Evolutionary conservation across 1,140 invertebrate species (phyloP), one percentile per base, ranked within the genome.

Genomic region (Drosophila miranda): DNA sequence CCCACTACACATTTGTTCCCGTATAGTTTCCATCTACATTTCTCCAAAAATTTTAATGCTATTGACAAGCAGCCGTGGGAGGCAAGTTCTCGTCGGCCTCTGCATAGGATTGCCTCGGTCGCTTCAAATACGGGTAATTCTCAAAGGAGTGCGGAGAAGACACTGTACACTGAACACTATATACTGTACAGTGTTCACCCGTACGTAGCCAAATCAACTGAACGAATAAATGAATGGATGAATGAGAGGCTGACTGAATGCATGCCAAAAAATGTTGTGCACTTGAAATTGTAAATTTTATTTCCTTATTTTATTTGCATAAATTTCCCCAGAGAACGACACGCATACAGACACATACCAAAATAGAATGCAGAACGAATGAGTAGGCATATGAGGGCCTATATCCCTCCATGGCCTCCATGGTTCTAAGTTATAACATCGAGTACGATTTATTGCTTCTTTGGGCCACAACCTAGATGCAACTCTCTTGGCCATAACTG

Each of bases 291-390:
- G 78, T 69, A 72, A 67, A 87, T 82, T 82, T 75, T 82, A 82
- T 87, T 87, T 86, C 82, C 34, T 75, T 87, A 73, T 87, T 87
- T 87, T 87, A 87, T 87, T 87, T 87, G 76, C 78, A 87, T 87
- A 78, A 87, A 87, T 87, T 87, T 87, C 82, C 82, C 82, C 56
- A 9, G 78, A 83, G 82, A 78, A 82, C 19, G 19, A 72, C 3
- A 23, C 23, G 3, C 23, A 23, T 3, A 3, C 23, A 23, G 21
- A 16, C 2, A 19, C 1, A 19, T 19, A 23, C 23, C 23, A 0
- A 23, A 23, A 23, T 3, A 23, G 34, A 78, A 75, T 87, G 81
- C 74, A 58, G 45, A 53, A 43, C 8, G 44, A 16, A 9, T 11
- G 49, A 13, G 19, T 16, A 19, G 49, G 26, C 49, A 13, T 1